Evolutionary conservation across 2,797 vertebrate species (phyloP), one percentile per base, ranked within the genome.

Genomic region (Cossypha caffra): DNA sequence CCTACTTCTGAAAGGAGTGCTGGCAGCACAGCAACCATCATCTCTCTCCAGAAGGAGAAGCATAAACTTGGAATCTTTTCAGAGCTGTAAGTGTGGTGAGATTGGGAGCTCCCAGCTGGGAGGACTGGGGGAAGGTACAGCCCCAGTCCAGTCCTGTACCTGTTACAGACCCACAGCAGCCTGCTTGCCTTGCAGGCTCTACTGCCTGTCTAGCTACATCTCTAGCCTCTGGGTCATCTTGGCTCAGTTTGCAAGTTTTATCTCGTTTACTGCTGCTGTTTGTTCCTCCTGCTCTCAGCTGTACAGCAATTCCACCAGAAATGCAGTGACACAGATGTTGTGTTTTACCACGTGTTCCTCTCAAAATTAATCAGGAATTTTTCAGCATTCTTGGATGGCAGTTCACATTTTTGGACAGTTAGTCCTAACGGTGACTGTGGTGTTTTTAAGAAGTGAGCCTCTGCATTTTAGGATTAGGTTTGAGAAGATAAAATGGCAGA

Each of bases 171-270:
- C 26, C 61, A 21, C 28, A 57, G 33, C 3, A 6, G 17, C 50
- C 42, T 75, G 4, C 52, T 47, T 66, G n/a, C 26, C 5, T 16
- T 21, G 7, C 10, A 52, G 78, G 25, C 17, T 78, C 19, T 37
- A 1, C 2, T 48, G 25, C 11, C 4, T 3, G 3, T 43, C 26
- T 38, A 66, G 43, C 43, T 66, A n/a, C 16, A 51, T 61, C 43
- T 61, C 48, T 25, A 31, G n/a, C 26, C 29, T 86, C 45, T 83
- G 64, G 26, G 29, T 61, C 50, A 48, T 25, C 43, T 29, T 45
- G 12, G 63, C 76, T 86, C 54, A 52, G 16, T 62, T 90, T 76
- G 61, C 78, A 88, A 76, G 54, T 17, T 33, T 72, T 47, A n/a
- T 5, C 42, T 68, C 24, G 35, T 14, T 78, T 68, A 37, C 9